These are phyloP conservation scores for Agrotis clavis DNA, from an alignment of 2,888 invertebrate species.

Conservation along the genomic window DNA sequence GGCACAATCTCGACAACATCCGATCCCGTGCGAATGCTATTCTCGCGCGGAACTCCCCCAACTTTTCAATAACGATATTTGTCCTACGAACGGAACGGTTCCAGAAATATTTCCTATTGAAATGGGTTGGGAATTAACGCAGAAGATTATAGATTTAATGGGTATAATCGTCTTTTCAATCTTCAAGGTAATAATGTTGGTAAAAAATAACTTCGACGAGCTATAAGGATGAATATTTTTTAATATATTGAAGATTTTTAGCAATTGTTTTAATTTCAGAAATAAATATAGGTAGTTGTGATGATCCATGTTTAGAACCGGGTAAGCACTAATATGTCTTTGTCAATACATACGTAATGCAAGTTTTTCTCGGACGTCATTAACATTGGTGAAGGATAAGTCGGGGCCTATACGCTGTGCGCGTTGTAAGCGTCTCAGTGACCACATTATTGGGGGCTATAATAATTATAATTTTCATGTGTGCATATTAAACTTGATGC, in stretches of 20 bases:
- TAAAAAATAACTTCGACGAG: background rate
- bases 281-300: no score
- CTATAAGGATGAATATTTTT: background rate
- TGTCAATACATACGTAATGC: no score
- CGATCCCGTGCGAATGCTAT: conserved; percentile 28
- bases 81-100: conserved; percentile 29
- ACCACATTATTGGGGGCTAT: no score
- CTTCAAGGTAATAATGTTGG: background rate
- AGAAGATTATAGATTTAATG: background rate
- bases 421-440: no score
- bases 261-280: no score
- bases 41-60: conserved; percentile 39
- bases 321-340: no score
- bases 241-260: background rate
- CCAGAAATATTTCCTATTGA: conserved; percentile 35
- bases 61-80: conserved; percentile 57
- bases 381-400: no score
- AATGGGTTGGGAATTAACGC: conserved; percentile 11
- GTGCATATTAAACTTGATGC: no score
- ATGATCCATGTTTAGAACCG: no score
- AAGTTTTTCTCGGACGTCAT: no score
- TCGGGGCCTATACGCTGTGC: no score
- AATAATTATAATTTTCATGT: no score
- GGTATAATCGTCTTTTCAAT: background rate
- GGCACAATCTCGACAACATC: conserved; percentile 24